Conservation (phyloP, 2,888 invertebrate genomes). For the Tinea trinotella region DNA sequence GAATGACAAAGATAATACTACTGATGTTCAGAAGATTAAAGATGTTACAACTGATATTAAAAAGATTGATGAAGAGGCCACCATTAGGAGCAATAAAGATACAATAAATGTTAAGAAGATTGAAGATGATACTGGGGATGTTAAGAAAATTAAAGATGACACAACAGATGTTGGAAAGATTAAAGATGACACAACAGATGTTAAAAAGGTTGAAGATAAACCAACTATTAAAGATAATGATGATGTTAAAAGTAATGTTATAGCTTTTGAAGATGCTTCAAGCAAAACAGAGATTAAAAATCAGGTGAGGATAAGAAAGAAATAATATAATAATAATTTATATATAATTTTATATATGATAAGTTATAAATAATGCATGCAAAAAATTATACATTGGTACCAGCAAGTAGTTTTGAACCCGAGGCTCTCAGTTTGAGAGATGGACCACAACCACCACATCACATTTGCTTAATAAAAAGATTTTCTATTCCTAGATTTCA, state of each 20-base stretch:
- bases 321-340: too few relatives aligned
- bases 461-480: too few relatives aligned
- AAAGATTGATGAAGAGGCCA: neutral
- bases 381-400: too few relatives aligned
- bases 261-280: neutral
- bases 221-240: neutral
- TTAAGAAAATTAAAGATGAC: neutral
- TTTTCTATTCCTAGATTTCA: too few relatives aligned
- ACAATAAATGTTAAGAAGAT: neutral
- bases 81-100: neutral
- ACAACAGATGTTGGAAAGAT: neutral
- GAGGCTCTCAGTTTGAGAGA: too few relatives aligned
- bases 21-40: neutral
- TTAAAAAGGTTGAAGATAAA: neutral
- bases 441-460: too few relatives aligned
- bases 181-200: neutral
- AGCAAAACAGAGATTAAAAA: neutral
- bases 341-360: too few relatives aligned
- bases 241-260: neutral
- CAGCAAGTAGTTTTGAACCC: too few relatives aligned
- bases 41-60: neutral
- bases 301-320: neutral
- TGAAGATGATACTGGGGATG: neutral
- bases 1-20: too few relatives aligned
- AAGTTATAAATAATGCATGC: too few relatives aligned